Percentiles rank a stretch among this genome's conserved stretches.
Conservation (phyloP, 2,113 vertebrate species). For the Brachionichthys hirsutus region DNA sequence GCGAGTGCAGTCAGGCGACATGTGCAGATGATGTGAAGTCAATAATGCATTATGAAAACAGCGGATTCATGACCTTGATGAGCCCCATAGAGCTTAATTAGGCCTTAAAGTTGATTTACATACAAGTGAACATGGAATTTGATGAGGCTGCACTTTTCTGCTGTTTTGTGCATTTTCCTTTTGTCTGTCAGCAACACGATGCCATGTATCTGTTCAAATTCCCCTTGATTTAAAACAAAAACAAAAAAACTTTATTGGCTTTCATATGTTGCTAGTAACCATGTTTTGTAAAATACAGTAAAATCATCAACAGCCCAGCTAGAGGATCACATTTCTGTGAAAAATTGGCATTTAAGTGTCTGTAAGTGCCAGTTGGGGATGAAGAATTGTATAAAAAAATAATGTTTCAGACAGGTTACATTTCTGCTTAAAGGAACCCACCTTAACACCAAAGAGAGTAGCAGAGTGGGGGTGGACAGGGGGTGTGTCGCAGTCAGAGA, state of each 20-base stretch:
- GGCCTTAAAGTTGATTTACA: constrained; percentile 78
- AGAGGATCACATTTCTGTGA: constrained; percentile 27
- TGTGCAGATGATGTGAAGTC: constrained; percentile 77
- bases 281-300: constrained; percentile 25
- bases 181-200: constrained; percentile 37
- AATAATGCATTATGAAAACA: constrained; percentile 79
- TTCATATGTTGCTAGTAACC: constrained; percentile 5
- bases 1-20: constrained; percentile 74
- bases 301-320: constrained; percentile 24
- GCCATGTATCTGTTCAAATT: constrained; percentile 28
- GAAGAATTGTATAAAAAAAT: constrained; percentile 24
- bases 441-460: constrained; percentile 47
- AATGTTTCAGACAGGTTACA: constrained; percentile 41
- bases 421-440: constrained; percentile 54
- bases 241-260: constrained; percentile 9
- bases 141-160: constrained; percentile 57
- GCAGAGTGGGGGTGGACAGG: background rate
- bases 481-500: background rate
- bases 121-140: constrained; percentile 61
- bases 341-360: constrained; percentile 39
- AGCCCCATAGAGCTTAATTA: constrained; percentile 78
- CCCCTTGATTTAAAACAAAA: constrained; percentile 1
- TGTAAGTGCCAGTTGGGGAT: constrained; percentile 17
- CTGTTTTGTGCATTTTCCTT: constrained; percentile 35
- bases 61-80: constrained; percentile 77